These are phyloP conservation scores for Xenopus borealis DNA, from an alignment of 2,113 vertebrate genomes.

Conservation along the genomic window DNA sequence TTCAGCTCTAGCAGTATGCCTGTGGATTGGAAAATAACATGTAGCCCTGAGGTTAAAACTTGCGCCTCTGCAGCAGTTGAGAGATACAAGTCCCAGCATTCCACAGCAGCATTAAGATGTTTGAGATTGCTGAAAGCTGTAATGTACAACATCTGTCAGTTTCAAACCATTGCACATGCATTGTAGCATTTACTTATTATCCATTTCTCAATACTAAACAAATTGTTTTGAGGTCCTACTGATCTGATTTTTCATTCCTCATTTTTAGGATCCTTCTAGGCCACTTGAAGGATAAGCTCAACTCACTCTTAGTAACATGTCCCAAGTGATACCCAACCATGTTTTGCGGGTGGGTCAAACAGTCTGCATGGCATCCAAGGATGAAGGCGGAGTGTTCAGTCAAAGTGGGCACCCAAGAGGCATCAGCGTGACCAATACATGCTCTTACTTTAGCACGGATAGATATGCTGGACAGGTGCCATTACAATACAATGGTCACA, in stretches of 20 bases:
- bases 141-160: too few species aligned
- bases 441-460: constrained; percentile 46
- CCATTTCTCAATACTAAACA: too few species aligned
- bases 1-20: too few species aligned
- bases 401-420: constrained; percentile 5
- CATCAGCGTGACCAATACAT: constrained; percentile 14
- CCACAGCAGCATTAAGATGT: too few species aligned
- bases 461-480: constrained; percentile 42
- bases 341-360: constrained; percentile 74
- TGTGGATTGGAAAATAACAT: too few species aligned
- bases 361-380: constrained; percentile 55
- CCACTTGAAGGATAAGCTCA: not conserved
- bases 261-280: not conserved
- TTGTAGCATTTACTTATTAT: too few species aligned
- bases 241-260: not conserved
- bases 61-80: too few species aligned
- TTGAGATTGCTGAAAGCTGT: too few species aligned
- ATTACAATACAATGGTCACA: not conserved
- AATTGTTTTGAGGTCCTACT: not conserved
- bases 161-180: too few species aligned
- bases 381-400: constrained; percentile 40
- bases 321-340: constrained; percentile 68
- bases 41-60: too few species aligned
- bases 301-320: constrained; percentile 53
- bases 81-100: too few species aligned